phyloP scores from a whole-genome alignment of 2,113 vertebrate species.

The zebrafish (Danio rerio) region GRCz12tu NC_133198.1:30905501-30906000 shows the following conservation, averaged over 20 bases:
- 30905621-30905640: too few relatives aligned
- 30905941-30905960: constrained; percentile 38
- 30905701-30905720: neutral
- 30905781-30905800: constrained; percentile 49
- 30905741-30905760: constrained; percentile 20
- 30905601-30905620: too few relatives aligned
- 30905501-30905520: too few relatives aligned
- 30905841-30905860: constrained; percentile 38
- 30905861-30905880: constrained; percentile 50
- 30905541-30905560: too few relatives aligned
- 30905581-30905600: too few relatives aligned
- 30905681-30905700: neutral
- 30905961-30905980: constrained; percentile 70
- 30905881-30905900: constrained; percentile 48
- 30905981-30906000: constrained; percentile 72
- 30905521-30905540: too few relatives aligned
- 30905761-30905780: constrained; percentile 24
- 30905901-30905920: constrained; percentile 32
- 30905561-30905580: too few relatives aligned
- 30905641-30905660: too few relatives aligned
- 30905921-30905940: constrained; percentile 55
- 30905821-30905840: constrained; percentile 50
- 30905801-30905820: constrained; percentile 46
- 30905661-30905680: too few relatives aligned
- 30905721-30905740: neutral